Percentiles rank a stretch among this genome's conserved stretches.
Conservation (phyloP, 1,140 invertebrate genomes). For the Brachionus calyciflorus region DNA sequence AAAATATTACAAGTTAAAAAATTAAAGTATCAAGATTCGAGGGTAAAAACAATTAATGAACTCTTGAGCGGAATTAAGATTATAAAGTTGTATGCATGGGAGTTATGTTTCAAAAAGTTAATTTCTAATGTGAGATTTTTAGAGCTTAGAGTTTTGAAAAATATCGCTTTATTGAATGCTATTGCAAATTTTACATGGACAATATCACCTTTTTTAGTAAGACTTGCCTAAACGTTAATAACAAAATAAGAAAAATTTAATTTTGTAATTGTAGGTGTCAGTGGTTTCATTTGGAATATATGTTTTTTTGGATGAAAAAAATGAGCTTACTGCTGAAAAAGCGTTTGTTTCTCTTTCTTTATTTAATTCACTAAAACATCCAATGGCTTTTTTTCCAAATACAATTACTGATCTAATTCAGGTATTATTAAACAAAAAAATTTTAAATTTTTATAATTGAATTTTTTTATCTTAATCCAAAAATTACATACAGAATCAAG, state of each 20-base stretch:
- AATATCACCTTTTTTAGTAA: conserved; percentile 81
- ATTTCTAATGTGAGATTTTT: conserved; percentile 55
- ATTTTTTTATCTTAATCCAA: no score
- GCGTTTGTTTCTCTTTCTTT: conserved; percentile 91
- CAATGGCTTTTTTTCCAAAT: conserved; percentile 67
- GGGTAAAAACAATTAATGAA: conserved; percentile 62
- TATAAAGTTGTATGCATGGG: conserved; percentile 59
- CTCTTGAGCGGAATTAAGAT: conserved; percentile 60
- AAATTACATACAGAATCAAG: neutral
- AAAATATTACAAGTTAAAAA: conserved; percentile 62
- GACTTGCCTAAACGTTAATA: no score
- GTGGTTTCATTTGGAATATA: conserved; percentile 59
- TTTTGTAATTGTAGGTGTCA: conserved; percentile 48
- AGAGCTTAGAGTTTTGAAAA: conserved; percentile 61
- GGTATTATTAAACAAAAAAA: neutral
- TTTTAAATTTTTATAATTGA: no score
- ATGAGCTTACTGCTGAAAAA: conserved; percentile 57
- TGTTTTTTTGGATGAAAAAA: conserved; percentile 53
- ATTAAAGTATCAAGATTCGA: conserved; percentile 65
- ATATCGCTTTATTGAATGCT: conserved; percentile 62
- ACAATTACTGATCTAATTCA: conserved; percentile 56
- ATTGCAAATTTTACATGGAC: conserved; percentile 89
- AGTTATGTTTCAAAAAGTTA: conserved; percentile 61
- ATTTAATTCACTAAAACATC: conserved; percentile 94
- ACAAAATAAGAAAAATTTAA: no score